Evolutionary conservation across 2,888 invertebrate species (phyloP), one percentile per base, ranked within the genome.

Genomic region (Ferdinandea cuprea): DNA sequence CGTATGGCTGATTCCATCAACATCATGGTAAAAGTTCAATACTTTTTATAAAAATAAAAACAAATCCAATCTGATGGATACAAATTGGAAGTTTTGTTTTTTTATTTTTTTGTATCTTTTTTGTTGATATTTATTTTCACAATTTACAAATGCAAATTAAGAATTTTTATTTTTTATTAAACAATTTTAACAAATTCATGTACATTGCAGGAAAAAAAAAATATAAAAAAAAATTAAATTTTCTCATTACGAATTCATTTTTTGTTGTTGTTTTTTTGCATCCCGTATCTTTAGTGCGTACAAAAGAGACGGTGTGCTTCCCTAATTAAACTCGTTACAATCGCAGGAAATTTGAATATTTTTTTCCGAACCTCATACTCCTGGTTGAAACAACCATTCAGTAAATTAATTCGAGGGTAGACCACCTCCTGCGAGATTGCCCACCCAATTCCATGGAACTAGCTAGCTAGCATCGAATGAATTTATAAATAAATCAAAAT

Each of bases 401-500:
- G 19, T 48, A 32, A 68, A 58, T 61, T 28, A 73, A 59, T 59
- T 46, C 59, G 11, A 40, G 28, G 17, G 35, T 3, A 32, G 17
- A 6, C 11, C 8, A 30, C 21, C 30, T 21, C 25, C 37, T 28
- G 40, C 9, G 13, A 21, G 59, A 61, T 61, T 66, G 66, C 58
- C 61, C 61, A 37, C 50, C 17, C 25, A 59, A 72, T 65, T 77
- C 61, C 72, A 6, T 19, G 21, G 19, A 44, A 25, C 25, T 25
- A 25, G 3, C 25, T 25, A 25, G 25, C 59, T 37, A 59, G n/a
- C 59, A 59, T 42, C 44, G 40, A 72, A 65, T 78, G 83, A 83
- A 83, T 83, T 78, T 68, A 73, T 83, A 83, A 83, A 83, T 83
- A 83, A 83, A 83, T 83, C 83, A 83, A 83, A 83, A 78, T 83